Evolutionary conservation across 2,113 vertebrate genomes (phyloP).

Genomic region (Elephas maximus): DNA sequence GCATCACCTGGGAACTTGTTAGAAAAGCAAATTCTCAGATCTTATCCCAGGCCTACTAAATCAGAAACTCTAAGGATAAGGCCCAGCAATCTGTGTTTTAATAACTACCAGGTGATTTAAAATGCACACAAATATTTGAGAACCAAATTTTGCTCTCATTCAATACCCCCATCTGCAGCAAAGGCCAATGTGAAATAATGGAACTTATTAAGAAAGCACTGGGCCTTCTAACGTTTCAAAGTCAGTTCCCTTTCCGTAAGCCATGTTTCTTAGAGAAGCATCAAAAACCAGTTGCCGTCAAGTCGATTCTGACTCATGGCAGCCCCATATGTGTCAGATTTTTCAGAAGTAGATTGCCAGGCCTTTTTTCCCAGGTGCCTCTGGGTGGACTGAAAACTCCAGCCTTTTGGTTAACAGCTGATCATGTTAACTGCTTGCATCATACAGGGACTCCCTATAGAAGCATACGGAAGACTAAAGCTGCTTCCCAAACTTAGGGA

Average conservation of each 20-base stretch:
- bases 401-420: no score
- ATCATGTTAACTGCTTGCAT: no score
- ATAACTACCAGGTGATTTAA: neutral
- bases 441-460: no score
- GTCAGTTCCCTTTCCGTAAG: neutral
- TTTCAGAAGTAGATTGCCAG: no score
- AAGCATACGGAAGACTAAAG: neutral
- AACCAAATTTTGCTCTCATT: neutral
- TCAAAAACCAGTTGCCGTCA: no score
- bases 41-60: neutral
- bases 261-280: neutral
- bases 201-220: neutral
- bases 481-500: neutral
- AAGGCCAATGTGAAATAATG: neutral
- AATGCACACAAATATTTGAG: neutral
- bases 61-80: neutral
- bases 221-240: neutral
- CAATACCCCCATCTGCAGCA: neutral
- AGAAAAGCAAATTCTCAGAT: neutral
- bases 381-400: no score
- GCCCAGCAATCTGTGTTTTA: neutral
- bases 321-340: no score
- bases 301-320: no score
- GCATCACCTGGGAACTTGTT: neutral
- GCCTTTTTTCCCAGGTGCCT: no score